Conservation (phyloP, 1,140 invertebrate genomes). For the Mizuhopecten yessoensis region DNA sequence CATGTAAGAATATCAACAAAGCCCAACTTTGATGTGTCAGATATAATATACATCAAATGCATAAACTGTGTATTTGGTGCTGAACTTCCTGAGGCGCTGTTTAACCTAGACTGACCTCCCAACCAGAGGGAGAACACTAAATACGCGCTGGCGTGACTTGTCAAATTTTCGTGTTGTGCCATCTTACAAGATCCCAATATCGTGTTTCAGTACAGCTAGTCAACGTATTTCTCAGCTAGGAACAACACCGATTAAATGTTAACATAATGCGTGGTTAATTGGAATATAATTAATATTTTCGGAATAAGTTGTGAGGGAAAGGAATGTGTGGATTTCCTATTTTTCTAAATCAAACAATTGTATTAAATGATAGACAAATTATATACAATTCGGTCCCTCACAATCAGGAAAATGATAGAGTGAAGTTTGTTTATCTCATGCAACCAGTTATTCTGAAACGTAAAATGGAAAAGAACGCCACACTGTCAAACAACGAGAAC, state of each 20-base stretch:
- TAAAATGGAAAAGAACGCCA: too few species aligned
- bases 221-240: neutral
- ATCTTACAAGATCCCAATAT: neutral
- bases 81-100: neutral
- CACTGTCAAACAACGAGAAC: too few species aligned
- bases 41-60: neutral
- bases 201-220: neutral
- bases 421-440: too few species aligned
- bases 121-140: neutral
- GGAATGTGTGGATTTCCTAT: too few species aligned
- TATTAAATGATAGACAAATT: neutral
- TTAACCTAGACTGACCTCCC: neutral
- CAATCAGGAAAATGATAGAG: too few species aligned
- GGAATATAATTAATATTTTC: too few species aligned
- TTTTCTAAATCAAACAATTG: neutral
- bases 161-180: slow-evolving; percentile 30
- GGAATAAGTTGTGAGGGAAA: neutral
- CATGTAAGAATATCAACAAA: neutral
- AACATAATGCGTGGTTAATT: neutral
- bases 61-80: neutral
- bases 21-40: neutral
- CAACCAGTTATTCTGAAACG: too few species aligned
- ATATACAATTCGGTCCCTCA: too few species aligned
- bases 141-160: slow-evolving; percentile 1
- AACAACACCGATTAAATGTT: neutral